Base-by-base conservation (phyloP, 1,140 invertebrate species). In the Phocides pigmalion region DNA sequence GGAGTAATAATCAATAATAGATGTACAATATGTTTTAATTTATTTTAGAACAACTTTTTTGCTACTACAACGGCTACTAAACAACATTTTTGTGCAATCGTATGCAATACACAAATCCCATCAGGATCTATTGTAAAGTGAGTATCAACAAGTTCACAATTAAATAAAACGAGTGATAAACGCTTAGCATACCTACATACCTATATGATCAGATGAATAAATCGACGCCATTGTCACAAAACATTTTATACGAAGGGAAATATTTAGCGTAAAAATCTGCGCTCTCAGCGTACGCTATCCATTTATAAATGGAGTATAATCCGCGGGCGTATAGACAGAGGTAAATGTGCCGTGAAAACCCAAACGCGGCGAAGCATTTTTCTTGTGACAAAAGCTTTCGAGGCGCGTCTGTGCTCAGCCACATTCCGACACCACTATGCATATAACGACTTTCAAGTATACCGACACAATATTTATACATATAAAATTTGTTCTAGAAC, bases 231-330 rank as follows among this genome's bases (percentile, higher is more conserved):
- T 25, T 44, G 20, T 46, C 15, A 35, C 14, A 44, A 15, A 63
- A 46, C 14, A 42, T 63, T 63, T 41, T 53, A 37, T 20, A 9
- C 25, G 59, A 58, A 59, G 42, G 47, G 19, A 64, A 66, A 68
- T 71, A 77, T 80, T 75, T 74, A 72, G 70, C 68, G 70, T 73
- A 76, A 74, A 84, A 81, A 80, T 82, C 68, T 76, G 70, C 72
- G 69, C 70, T 77, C 67, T 75, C 69, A 68, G 70, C 68, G 66
- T 79, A 51, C 69, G 69, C 63, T 77, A 82, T 82, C 76, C 82
- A 85, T 88, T 85, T 85, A 87, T 87, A 85, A 85, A 82, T 79
- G 78, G 72, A 69, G 78, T 82, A 82, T 85, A 82, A 82, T 84
- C 75, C 76, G 68, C 64, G 68, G 65, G 75, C 70, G 79, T 76